Evolutionary conservation across 2,797 vertebrate genomes (phyloP).

Genomic region (Cuniculus paca): DNA sequence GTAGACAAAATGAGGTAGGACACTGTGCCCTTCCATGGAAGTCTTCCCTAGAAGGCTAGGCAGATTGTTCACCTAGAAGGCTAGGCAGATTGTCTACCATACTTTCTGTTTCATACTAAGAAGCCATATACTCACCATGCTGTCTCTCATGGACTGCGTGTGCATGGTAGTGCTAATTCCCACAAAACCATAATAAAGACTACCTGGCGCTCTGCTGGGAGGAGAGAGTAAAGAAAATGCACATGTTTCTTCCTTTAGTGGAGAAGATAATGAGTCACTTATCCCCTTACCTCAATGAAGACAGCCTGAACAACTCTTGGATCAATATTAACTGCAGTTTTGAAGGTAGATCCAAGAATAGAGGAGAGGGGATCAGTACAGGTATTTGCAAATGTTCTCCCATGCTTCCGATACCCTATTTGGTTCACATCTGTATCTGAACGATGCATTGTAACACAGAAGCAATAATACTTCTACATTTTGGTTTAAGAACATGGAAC

Average conservation of each 20-base stretch:
- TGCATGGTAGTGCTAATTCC: background rate
- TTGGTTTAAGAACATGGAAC: background rate
- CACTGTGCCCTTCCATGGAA: rapidly evolving
- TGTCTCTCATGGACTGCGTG: background rate
- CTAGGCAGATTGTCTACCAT: background rate
- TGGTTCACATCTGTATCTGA: background rate
- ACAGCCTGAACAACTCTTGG: background rate
- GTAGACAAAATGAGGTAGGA: background rate
- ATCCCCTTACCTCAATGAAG: background rate
- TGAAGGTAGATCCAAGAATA: background rate
- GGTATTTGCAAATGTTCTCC: background rate
- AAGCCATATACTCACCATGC: background rate
- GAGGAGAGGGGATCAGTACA: background rate
- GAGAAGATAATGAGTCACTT: background rate
- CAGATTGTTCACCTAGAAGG: background rate
- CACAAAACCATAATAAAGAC: background rate
- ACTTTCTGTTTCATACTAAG: background rate
- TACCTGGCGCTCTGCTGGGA: background rate
- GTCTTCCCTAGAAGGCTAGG: background rate
- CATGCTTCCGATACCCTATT: background rate
- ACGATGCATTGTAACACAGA: background rate
- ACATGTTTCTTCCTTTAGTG: background rate
- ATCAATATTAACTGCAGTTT: background rate
- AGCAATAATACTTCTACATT: background rate
- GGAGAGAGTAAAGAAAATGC: background rate